phyloP scores from a whole-genome alignment of 2,113 vertebrate genomes.

The Bucco capensis region DNA sequence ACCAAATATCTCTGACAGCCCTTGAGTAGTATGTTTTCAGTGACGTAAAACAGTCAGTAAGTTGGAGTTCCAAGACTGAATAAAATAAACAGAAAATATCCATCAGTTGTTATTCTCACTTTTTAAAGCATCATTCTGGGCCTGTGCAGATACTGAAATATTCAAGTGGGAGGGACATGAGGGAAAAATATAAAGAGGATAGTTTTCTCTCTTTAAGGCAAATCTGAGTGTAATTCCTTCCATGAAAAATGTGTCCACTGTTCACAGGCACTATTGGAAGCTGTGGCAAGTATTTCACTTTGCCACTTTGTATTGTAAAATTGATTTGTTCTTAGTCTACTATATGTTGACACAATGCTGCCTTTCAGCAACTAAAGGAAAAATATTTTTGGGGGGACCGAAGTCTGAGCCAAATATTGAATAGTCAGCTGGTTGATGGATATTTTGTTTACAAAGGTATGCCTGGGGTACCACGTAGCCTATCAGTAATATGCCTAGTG shows the following conservation, averaged over 20 bases:
- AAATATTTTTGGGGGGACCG: background rate
- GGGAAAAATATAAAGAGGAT: background rate
- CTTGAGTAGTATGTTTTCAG: background rate
- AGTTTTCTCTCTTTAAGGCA: background rate
- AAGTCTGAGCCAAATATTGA: background rate
- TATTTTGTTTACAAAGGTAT: background rate
- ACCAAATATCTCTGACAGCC: background rate
- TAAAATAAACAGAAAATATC: background rate
- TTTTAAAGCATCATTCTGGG: background rate
- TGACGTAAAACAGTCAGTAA: background rate
- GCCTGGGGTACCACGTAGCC: background rate
- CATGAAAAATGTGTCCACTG: background rate
- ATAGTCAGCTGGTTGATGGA: background rate
- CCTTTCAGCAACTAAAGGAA: background rate
- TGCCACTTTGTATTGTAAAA: background rate
- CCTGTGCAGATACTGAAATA: background rate
- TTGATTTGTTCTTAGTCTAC: background rate
- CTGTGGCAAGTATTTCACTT: background rate
- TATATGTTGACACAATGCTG: background rate
- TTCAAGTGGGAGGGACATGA: background rate
- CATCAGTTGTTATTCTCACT: background rate
- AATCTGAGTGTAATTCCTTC: background rate
- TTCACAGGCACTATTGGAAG: background rate
- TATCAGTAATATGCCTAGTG: background rate
- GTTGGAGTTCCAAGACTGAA: background rate